Conservation (phyloP, 2,888 invertebrate genomes). For the Smittia sp. region DNA sequence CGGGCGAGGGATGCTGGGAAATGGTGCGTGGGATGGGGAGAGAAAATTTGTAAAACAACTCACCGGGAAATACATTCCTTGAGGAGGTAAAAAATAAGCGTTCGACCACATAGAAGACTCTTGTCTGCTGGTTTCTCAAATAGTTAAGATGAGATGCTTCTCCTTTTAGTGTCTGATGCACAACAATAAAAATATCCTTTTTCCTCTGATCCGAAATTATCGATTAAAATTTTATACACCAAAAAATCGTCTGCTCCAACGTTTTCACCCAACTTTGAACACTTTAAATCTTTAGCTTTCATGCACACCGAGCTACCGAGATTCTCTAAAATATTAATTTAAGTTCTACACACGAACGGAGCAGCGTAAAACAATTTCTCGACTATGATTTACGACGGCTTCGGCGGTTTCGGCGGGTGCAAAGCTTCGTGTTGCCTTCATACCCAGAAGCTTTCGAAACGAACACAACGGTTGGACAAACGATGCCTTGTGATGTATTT, state of each 20-base stretch:
- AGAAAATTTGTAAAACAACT: slow-evolving; percentile 54
- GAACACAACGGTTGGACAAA: too few relatives aligned
- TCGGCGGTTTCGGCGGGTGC: too few relatives aligned
- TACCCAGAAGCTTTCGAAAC: too few relatives aligned
- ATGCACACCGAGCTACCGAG: not conserved
- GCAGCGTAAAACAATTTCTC: slow-evolving; percentile 6
- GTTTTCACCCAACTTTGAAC: not conserved
- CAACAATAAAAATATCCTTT: slow-evolving; percentile 25
- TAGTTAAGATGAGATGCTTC: not conserved
- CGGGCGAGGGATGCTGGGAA: not conserved
- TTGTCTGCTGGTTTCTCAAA: not conserved
- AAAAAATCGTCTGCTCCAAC: not conserved
- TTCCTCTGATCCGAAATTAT: slow-evolving; percentile 9
- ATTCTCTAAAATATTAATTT: slow-evolving; percentile 8
- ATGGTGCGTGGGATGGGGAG: slow-evolving; percentile 27
- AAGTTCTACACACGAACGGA: slow-evolving; percentile 14
- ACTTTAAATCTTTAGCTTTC: not conserved
- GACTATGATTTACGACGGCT: too few relatives aligned
- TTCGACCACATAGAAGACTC: slow-evolving; percentile 39
- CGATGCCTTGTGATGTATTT: too few relatives aligned
- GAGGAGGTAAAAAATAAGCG: slow-evolving; percentile 93
- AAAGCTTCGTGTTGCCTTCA: too few relatives aligned
- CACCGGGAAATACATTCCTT: slow-evolving; percentile 96
- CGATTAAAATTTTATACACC: slow-evolving; percentile 20
- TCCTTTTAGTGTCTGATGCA: not conserved